A percentile compares a stretch with the other conserved stretches of the same genome.
These are phyloP conservation scores for Chironomus riparius DNA, from an alignment of 2,888 invertebrate species.

Conservation along the genomic window DNA sequence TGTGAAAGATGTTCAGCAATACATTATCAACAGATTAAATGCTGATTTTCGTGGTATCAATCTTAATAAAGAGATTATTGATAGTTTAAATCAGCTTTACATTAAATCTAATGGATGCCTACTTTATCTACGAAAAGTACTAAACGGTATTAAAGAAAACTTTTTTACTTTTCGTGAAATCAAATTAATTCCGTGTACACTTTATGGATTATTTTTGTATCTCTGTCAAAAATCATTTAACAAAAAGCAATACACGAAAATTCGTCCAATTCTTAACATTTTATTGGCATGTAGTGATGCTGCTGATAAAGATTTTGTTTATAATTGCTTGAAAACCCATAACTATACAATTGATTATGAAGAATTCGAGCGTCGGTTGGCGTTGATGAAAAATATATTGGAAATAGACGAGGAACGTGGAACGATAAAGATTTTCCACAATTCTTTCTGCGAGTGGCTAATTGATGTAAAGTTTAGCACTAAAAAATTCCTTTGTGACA, in stretches of 20 bases:
- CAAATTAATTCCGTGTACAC: conserved; percentile 86
- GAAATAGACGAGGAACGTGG: conserved; percentile 35
- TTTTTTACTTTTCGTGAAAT: conserved; percentile 88
- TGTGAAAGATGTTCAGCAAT: conserved; percentile 90
- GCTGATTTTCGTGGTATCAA: conserved; percentile 78
- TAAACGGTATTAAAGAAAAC: conserved; percentile 88
- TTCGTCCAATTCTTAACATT: conserved; percentile 75
- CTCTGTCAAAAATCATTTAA: conserved; percentile 88
- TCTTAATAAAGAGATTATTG: conserved; percentile 84
- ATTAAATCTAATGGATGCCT: conserved; percentile 94
- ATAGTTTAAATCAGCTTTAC: conserved; percentile 87
- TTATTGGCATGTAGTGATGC: conserved; percentile 80
- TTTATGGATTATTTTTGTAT: conserved; percentile 92
- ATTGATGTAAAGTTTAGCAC: conserved; percentile 97
- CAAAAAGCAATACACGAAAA: conserved; percentile 77
- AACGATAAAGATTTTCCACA: conserved; percentile 66
- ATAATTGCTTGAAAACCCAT: conserved; percentile 70
- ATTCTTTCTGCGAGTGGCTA: conserved; percentile 91
- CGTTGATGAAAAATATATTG: conserved; percentile 56
- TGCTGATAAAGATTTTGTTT: conserved; percentile 71
- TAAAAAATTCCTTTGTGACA: conserved; percentile 81
- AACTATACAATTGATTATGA: conserved; percentile 68
- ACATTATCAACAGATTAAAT: conserved; percentile 82
- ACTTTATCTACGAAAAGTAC: conserved; percentile 74
- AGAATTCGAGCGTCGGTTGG: conserved; percentile 70